phyloP scores from a whole-genome alignment of 2,797 vertebrate species.

The Tamandua tetradactyla region DNA sequence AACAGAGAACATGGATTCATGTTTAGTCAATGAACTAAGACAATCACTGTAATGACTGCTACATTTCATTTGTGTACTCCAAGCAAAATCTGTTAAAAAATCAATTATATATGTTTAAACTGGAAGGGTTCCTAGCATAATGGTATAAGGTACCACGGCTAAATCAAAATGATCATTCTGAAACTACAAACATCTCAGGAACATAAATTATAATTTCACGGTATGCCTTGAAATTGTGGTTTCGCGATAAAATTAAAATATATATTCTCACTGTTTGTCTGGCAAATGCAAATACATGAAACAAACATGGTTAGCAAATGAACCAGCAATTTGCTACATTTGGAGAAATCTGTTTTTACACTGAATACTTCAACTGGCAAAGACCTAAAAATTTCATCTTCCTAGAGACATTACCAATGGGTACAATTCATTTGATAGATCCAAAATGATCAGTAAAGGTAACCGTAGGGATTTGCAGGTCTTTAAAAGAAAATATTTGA shows the following conservation, averaged over 20 bases:
- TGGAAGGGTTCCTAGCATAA: slow-evolving; percentile 65
- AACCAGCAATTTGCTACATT: slow-evolving; percentile 74
- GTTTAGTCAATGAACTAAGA: slow-evolving; percentile 65
- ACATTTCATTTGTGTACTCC: slow-evolving; percentile 65
- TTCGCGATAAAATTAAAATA: slow-evolving; percentile 76
- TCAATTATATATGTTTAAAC: slow-evolving; percentile 73
- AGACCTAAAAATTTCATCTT: slow-evolving; percentile 62
- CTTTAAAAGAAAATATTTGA: not conserved
- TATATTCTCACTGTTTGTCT: slow-evolving; percentile 76
- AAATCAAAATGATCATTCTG: slow-evolving; percentile 72
- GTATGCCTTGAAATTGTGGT: slow-evolving; percentile 72
- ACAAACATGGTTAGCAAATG: slow-evolving; percentile 76
- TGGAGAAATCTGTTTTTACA: slow-evolving; percentile 75
- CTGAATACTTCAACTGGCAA: slow-evolving; percentile 72
- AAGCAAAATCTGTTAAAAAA: slow-evolving; percentile 73
- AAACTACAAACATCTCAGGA: slow-evolving; percentile 70
- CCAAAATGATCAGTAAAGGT: slow-evolving; percentile 38
- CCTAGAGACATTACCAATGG: slow-evolving; percentile 62
- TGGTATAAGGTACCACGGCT: slow-evolving; percentile 63
- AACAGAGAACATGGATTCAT: slow-evolving; percentile 48
- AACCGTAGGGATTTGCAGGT: slow-evolving; percentile 28
- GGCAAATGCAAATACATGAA: slow-evolving; percentile 77
- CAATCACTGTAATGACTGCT: slow-evolving; percentile 66
- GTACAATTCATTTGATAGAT: slow-evolving; percentile 36
- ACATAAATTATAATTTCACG: slow-evolving; percentile 76